These are phyloP conservation scores for Enteromius fasciolatus DNA, from an alignment of 2,797 vertebrate genomes.

Conservation along the genomic window DNA sequence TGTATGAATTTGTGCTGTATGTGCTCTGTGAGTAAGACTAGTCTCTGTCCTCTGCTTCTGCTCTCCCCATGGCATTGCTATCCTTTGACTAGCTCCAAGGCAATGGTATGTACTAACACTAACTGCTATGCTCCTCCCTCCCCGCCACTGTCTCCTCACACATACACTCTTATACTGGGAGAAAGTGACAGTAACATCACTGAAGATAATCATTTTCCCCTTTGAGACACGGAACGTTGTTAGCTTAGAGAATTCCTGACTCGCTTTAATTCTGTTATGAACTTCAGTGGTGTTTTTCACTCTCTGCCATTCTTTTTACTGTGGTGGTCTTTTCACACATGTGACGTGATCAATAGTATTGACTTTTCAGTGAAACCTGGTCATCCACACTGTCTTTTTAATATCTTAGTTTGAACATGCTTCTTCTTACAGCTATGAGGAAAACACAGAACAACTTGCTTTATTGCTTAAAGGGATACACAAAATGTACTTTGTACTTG, in stretches of 20 bases:
- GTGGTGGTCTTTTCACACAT: neutral
- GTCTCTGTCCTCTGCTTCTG: constrained; percentile 86
- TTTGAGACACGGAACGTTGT: neutral
- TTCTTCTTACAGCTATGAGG: constrained; percentile 17
- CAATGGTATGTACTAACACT: constrained; percentile 92
- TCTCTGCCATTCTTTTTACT: constrained; percentile 61
- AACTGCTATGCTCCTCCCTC: constrained; percentile 72
- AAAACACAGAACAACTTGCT: constrained; percentile 1
- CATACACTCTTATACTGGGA: constrained; percentile 63
- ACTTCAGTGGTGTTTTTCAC: constrained; percentile 59
- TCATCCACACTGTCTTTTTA: neutral
- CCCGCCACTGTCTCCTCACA: constrained; percentile 65
- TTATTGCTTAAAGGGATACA: neutral
- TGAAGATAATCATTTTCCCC: neutral
- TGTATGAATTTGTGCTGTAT: constrained; percentile 76
- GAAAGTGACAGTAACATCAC: constrained; percentile 69
- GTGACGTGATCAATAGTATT: constrained; percentile 23
- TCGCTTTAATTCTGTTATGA: neutral
- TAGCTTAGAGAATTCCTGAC: neutral
- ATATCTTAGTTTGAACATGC: constrained; percentile 1
- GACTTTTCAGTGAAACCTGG: constrained; percentile 16
- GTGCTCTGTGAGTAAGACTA: constrained; percentile 92
- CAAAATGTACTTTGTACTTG: neutral
- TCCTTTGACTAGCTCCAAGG: constrained; percentile 91
- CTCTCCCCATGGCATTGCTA: constrained; percentile 82